Conservation (phyloP, 2,888 invertebrate species). For the Aporophyla nigra region DNA sequence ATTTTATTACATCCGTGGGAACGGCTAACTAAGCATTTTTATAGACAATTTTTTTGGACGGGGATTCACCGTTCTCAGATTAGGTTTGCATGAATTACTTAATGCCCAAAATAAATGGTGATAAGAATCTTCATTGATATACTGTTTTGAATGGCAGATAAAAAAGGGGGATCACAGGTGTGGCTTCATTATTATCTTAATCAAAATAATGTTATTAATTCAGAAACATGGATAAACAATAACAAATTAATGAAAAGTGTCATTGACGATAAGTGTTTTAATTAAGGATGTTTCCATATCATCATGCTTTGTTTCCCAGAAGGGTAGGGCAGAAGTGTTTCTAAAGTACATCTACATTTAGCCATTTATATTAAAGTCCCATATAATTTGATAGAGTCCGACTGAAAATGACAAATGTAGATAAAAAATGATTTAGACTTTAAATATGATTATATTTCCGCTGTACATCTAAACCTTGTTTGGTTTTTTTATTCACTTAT, state of each 20-base stretch:
- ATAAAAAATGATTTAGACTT: too few relatives aligned
- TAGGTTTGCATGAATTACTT: constrained; percentile 3
- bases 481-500: too few relatives aligned
- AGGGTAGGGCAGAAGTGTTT: too few relatives aligned
- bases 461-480: too few relatives aligned
- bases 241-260: constrained; percentile 7
- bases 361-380: too few relatives aligned
- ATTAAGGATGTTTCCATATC: background rate
- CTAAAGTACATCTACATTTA: too few relatives aligned
- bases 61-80: background rate
- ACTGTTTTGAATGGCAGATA: constrained; percentile 23
- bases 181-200: constrained; percentile 8
- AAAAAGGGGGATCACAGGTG: constrained; percentile 2
- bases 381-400: too few relatives aligned
- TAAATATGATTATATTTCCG: too few relatives aligned
- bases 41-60: background rate
- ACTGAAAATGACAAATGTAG: too few relatives aligned
- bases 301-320: too few relatives aligned
- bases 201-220: constrained; percentile 1
- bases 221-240: constrained; percentile 8
- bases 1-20: too few relatives aligned
- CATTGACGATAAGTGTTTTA: background rate
- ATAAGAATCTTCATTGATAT: constrained; percentile 22
- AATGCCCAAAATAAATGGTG: constrained; percentile 1
- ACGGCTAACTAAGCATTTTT: background rate